Evolutionary conservation across 2,888 invertebrate species (phyloP).

Genomic region (Drosophila leonis): DNA sequence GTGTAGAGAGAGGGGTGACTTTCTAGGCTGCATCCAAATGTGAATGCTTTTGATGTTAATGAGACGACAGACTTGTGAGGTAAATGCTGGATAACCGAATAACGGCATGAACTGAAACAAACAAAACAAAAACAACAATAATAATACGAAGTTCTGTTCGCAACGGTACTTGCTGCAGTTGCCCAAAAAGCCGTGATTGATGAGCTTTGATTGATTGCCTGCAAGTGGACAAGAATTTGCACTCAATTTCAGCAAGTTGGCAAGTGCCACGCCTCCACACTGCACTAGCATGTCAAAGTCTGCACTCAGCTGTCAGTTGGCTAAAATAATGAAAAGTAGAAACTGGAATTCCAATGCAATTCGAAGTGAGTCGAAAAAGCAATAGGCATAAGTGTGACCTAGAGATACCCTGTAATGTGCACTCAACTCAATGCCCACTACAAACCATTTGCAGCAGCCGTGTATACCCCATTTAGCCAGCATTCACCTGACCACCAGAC

Average conservation of each 20-base stretch:
- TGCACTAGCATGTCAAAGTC: constrained; percentile 20
- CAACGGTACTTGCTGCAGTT: constrained; percentile 3
- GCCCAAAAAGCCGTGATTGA: constrained; percentile 34
- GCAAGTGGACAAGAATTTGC: constrained; percentile 37
- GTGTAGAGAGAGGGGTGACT: constrained; percentile 17
- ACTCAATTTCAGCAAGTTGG: constrained; percentile 19
- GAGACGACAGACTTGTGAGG: constrained; percentile 34
- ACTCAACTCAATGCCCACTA: not conserved
- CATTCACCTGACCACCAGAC: not conserved
- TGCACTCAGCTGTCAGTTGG: constrained; percentile 20
- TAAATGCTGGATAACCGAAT: not conserved
- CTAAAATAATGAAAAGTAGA: constrained; percentile 4
- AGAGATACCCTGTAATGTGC: not conserved
- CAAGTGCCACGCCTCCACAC: constrained; percentile 2
- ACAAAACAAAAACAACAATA: not conserved
- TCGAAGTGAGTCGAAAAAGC: not conserved
- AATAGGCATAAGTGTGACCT: too few species aligned
- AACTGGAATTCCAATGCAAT: constrained; percentile 6
- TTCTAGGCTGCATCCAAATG: constrained; percentile 58
- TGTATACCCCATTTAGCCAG: not conserved
- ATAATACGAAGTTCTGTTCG: too few species aligned
- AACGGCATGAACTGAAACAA: constrained; percentile 7
- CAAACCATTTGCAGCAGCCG: not conserved
- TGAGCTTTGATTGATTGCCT: constrained; percentile 38
- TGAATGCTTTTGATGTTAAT: constrained; percentile 54